Percentiles rank a stretch among this genome's conserved stretches.
Evolutionary conservation across 2,113 vertebrate species (phyloP).

Genomic region (Takifugu bimaculatus): DNA sequence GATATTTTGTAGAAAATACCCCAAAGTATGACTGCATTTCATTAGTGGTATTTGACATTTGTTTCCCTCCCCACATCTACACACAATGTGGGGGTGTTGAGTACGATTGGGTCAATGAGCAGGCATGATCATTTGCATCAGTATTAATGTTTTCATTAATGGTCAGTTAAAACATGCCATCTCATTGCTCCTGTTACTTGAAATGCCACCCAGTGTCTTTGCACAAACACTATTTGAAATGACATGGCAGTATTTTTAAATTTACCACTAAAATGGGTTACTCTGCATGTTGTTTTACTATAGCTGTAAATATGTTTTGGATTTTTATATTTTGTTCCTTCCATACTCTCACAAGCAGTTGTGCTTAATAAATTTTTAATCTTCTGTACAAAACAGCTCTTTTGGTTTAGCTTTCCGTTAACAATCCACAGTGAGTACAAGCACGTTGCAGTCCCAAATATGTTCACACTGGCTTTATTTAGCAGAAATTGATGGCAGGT

Average conservation of each 20-base stretch:
- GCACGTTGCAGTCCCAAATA: constrained; percentile 4
- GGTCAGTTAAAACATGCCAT: constrained; percentile 42
- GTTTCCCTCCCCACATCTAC: constrained; percentile 46
- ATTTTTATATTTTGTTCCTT: constrained; percentile 78
- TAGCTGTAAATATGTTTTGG: constrained; percentile 76
- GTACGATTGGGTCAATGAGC: constrained; percentile 62
- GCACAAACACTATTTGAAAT: constrained; percentile 75
- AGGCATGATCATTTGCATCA: constrained; percentile 37
- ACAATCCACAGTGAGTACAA: not conserved
- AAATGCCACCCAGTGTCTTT: constrained; percentile 71
- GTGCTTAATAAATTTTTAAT: constrained; percentile 79
- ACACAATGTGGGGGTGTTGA: constrained; percentile 65
- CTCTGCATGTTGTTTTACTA: constrained; percentile 73
- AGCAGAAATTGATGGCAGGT: constrained; percentile 70
- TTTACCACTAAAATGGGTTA: constrained; percentile 73
- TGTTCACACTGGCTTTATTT: constrained; percentile 11
- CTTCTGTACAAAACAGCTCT: constrained; percentile 61
- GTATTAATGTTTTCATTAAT: constrained; percentile 21
- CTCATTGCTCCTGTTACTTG: constrained; percentile 65
- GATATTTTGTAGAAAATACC: constrained; percentile 15
- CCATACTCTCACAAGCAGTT: constrained; percentile 73
- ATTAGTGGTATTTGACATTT: constrained; percentile 41
- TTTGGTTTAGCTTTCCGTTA: constrained; percentile 31
- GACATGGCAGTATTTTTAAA: constrained; percentile 75
- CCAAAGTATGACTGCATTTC: constrained; percentile 38